Conservation (phyloP, 2,888 invertebrate species). For the Dermolepida albohirtum region DNA sequence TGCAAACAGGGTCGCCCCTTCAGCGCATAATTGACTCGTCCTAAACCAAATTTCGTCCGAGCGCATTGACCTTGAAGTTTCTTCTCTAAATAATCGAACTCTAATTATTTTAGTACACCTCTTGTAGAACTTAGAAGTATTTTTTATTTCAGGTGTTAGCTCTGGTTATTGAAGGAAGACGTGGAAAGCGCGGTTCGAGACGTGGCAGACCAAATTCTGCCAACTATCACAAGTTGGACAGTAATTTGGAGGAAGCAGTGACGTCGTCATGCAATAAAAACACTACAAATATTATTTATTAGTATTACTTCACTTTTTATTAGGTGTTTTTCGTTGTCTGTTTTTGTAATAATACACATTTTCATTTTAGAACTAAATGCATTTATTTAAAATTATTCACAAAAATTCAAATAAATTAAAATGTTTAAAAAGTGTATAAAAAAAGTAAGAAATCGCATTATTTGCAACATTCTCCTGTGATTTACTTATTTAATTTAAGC, state of each 20-base stretch:
- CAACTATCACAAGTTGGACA: constrained; percentile 74
- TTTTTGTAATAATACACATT: background rate
- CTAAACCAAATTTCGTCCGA: too few species aligned
- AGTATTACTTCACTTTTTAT: constrained; percentile 48
- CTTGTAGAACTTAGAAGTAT: constrained; percentile 5
- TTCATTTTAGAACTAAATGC: constrained; percentile 6
- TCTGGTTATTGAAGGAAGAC: constrained; percentile 72
- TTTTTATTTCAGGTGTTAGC: constrained; percentile 71
- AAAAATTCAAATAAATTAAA: too few species aligned
- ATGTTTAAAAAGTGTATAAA: too few species aligned
- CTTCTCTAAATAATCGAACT: too few species aligned
- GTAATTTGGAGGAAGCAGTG: constrained; percentile 76
- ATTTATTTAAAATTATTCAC: constrained; percentile 1
- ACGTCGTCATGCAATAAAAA: constrained; percentile 70
- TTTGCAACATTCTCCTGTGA: constrained; percentile 29
- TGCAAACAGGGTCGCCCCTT: too few species aligned
- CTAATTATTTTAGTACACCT: background rate
- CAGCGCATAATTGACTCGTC: too few species aligned
- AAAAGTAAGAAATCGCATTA: constrained; percentile 11
- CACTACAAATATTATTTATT: constrained; percentile 70
- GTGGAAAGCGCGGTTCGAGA: constrained; percentile 62
- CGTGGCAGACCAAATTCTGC: constrained; percentile 72
- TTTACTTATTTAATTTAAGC: constrained; percentile 36
- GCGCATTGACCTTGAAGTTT: too few species aligned
- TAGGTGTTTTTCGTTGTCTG: background rate